Conservation (phyloP, 2,797 vertebrate genomes). For the Choloepus didactylus region DNA sequence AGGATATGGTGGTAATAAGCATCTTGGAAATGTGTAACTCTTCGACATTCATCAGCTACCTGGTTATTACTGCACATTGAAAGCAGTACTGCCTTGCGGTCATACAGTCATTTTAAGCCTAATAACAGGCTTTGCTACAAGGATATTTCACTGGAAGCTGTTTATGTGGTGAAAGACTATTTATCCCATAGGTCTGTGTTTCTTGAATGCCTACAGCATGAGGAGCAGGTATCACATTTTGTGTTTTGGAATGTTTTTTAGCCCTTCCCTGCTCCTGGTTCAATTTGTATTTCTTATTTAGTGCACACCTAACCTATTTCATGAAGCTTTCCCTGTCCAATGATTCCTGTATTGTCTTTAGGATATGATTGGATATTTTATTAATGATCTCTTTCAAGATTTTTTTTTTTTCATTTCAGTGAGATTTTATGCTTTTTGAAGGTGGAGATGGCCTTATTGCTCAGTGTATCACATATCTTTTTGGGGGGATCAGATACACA, state of each 20-base stretch:
- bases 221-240: not conserved
- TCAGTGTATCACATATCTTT: not conserved
- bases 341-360: not conserved
- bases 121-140: not conserved
- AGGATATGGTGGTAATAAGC: not conserved
- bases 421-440: constrained; percentile 32
- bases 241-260: not conserved
- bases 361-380: constrained; percentile 35
- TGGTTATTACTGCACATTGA: not conserved
- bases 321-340: not conserved
- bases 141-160: constrained; percentile 13
- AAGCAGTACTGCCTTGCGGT: not conserved
- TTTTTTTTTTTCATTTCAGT: constrained; percentile 7
- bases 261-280: not conserved
- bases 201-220: not conserved
- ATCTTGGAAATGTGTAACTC: not conserved
- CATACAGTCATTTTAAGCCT: constrained; percentile 5
- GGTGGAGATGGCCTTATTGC: not conserved
- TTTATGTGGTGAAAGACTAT: not conserved
- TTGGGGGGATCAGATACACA: not conserved
- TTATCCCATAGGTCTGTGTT: not conserved
- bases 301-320: not conserved
- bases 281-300: not conserved
- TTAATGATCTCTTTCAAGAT: not conserved
- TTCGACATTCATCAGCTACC: not conserved